Evolutionary conservation across 23 tunicate genomes (phyloP), one percentile per base, ranked within the genome.

Genomic region (Ciona savignyi): DNA sequence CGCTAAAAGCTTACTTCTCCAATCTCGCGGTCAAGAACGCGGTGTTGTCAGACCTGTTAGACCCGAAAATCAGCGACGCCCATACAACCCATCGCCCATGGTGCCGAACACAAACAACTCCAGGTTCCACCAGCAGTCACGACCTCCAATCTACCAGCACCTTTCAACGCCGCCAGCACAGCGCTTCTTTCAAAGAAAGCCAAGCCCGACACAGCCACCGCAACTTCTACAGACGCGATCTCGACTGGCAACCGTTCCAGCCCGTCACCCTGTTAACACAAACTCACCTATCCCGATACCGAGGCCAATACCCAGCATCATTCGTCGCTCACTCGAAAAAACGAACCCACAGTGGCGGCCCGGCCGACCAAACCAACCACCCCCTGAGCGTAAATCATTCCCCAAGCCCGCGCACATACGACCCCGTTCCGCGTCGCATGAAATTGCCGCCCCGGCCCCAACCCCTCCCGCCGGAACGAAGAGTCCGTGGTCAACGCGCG

Each of bases 401-500:
- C 15, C 56, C 11, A 9, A 15, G 11, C 56, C 9, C 11, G 56
- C 56, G 9, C 56, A 42, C 56, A 15, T 42, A 6, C 9, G 56
- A 42, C 11, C 56, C 9, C 56, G 56, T 15, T 42, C 56, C 9
- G 15, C 56, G 11, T 42, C 56, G 15, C 56, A 42, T 42, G 56
- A 42, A 42, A 15, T 42, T 42, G 11, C 15, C 56, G 56, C 56
- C 11, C 56, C 56, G 15, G 56, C 56, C 9, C 11, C 56, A 42
- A 42, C 68, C 2, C 80, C 80, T 67, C 87, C 87, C 2, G 70
- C 72, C 4, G 87, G 87, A 1, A 82, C 87, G 33, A 82, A 60
- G 61, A 82, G 87, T 51, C 87, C 87, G 1, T 82, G 87, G 87
- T 30, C 80, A n/a, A 34, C 80, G 33, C 78, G 87, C 3, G 70